phyloP scores from a whole-genome alignment of 2,113 vertebrate species.

The Scomber japonicus region DNA sequence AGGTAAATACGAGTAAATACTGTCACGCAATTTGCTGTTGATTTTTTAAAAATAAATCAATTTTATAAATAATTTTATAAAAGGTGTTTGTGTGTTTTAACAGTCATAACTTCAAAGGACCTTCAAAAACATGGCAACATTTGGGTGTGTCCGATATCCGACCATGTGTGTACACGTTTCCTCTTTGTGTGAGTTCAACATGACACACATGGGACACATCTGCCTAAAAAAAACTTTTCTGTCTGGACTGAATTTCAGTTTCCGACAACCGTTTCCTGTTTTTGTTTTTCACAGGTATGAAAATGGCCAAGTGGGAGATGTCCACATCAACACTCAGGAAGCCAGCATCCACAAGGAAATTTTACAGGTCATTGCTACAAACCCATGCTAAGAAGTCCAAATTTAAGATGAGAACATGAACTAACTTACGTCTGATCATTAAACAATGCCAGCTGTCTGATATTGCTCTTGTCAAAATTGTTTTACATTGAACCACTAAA shows the following conservation, averaged over 20 bases:
- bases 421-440: neutral
- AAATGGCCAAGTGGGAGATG: conserved; percentile 95
- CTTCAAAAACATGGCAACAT: conserved; percentile 97
- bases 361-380: conserved; percentile 92
- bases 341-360: conserved; percentile 94
- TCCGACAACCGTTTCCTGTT: neutral
- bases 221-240: neutral
- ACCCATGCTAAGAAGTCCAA: conserved; percentile 63
- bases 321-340: conserved; percentile 97
- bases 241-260: neutral
- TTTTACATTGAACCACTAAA: neutral
- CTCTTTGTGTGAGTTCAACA: conserved; percentile 94
- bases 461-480: neutral
- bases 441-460: conserved; percentile 6
- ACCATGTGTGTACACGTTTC: conserved; percentile 98
- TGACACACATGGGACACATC: neutral
- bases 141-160: conserved; percentile 95
- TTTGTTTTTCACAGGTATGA: conserved; percentile 89
- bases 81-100: neutral
- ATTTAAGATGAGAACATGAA: neutral
- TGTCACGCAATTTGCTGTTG: neutral
- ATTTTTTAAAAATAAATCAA: neutral
- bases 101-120: conserved; percentile 97
- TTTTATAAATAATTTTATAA: neutral
- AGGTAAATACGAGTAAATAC: conserved; percentile 81